Percentiles rank a stretch among this genome's conserved stretches.
Evolutionary conservation across 2,888 invertebrate genomes (phyloP).

Genomic region (Agrochola lota): DNA sequence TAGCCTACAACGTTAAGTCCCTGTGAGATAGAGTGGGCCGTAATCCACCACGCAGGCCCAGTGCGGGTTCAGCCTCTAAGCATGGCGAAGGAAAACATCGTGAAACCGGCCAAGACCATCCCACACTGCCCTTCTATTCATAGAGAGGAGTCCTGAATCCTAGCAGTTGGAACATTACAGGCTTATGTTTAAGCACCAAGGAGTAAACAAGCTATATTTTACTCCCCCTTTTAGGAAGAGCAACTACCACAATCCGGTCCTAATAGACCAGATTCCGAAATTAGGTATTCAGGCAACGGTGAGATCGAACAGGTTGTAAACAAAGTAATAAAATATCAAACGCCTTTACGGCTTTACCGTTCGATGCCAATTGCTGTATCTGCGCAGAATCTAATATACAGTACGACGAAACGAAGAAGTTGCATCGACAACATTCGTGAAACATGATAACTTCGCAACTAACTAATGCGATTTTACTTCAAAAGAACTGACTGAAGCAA

Average conservation of each 20-base stretch:
- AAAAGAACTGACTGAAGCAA: not conserved
- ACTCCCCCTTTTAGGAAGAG: constrained; percentile 14
- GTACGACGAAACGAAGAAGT: not conserved
- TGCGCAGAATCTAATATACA: constrained; percentile 18
- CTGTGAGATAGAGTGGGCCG: not conserved
- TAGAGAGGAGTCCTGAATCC: not conserved
- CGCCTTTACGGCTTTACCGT: constrained; percentile 72
- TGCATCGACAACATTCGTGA: not conserved
- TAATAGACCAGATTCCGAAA: constrained; percentile 47
- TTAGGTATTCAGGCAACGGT: constrained; percentile 63
- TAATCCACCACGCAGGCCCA: not conserved
- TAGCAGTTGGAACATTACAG: not conserved
- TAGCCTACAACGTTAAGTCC: not conserved
- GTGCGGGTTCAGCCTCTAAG: not conserved
- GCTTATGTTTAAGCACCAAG: no score
- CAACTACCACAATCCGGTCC: constrained; percentile 25
- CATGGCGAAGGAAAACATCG: not conserved
- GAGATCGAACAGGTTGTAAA: constrained; percentile 62
- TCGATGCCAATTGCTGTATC: constrained; percentile 58
- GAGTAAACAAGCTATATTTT: constrained; percentile 11
- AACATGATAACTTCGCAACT: not conserved
- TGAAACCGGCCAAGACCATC: not conserved
- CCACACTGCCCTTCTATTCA: not conserved
- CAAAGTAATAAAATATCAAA: constrained; percentile 70
- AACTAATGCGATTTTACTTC: not conserved